Evolutionary conservation across 2,113 vertebrate genomes (phyloP), one percentile per base, ranked within the genome.

Genomic region (Dendropsophus ebraccatus): DNA sequence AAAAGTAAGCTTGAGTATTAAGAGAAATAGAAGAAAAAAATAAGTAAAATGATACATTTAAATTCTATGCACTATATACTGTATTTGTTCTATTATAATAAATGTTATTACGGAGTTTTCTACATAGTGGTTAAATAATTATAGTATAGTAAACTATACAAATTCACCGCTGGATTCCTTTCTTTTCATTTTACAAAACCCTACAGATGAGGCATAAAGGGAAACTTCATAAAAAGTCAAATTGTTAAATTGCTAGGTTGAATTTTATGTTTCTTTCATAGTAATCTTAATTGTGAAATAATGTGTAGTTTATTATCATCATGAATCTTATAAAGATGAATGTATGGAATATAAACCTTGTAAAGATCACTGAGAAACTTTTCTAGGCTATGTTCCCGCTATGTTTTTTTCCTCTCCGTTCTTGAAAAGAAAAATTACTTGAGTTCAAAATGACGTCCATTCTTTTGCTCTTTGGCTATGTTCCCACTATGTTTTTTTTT

Each of bases 21-120:
- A 74, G 75, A 84, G 47, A 72, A 35, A 69, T 17, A 17, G 4
- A 56, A 23, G 28, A 70, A 41, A 70, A 70, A 37, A n/a, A n/a
- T n/a, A n/a, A n/a, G n/a, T n/a, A n/a, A 78, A 19, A 78, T 78
- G 6, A 16, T 50, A 41, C 1, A 65, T 78, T 84, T 72, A 80
- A 58, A 81, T 25, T 73, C 28, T 54, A 74, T 9, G 47, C 25
- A 60, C 32, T 65, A 45, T 17, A 60, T 5, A 8, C 41, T 41
- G 41, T 50, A 47, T 30, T 17, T 32, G 14, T 77, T 32, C 23
- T 58, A 60, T 74, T 17, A 45, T 11, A 69, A 58, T 37, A 72
- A 70, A 72, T 10, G 25, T 54, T 60, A 62, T 72, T 80, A 47
- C 2, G 5, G 6, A 35, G 60, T 72, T 60, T 74, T 30, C 10